Evolutionary conservation across 2,797 vertebrate genomes (phyloP), one percentile per base, ranked within the genome.

Genomic region (Pantherophis alleghaniensis): DNA sequence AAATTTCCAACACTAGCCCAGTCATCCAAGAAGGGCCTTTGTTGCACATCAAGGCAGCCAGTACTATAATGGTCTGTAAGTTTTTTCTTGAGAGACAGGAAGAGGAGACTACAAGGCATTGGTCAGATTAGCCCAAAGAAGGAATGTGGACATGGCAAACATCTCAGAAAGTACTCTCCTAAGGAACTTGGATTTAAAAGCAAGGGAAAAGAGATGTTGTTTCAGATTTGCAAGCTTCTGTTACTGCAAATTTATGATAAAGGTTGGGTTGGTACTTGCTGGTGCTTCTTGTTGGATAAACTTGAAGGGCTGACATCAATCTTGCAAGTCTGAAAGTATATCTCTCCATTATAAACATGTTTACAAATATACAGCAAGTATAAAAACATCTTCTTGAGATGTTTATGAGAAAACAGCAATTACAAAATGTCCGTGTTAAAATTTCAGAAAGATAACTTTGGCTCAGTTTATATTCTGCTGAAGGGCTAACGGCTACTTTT

Each of bases 401-500:
- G 91, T 60, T 86, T 79, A 59, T 74, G 53, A 92, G 87, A 69
- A 2, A 89, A 32, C 60, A 47, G 74, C 59, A 89, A 32, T 57
- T 93, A 89, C 5, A 91, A 42, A 53, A 83, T 89, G n/a, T 32
- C 53, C 56, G 20, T 56, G 18, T 91, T 93, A 86, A 63, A 37
- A 42, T 89, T 91, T 56, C 56, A 88, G 37, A 86, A 86, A 51
- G 51, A 89, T 86, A 90, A 42, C 28, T 18, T 74, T 86, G 37
- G 9, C 9, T 16, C 51, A 37, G 88, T 93, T 93, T 69, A 87
- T 22, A 4, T 87, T 93, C 83, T 26, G 24, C 26, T 69, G 60
- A 93, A 87, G 83, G 56, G 51, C 89, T 55, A 42, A 74, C 59
- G 56, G n/a, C n/a, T 26, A 92, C 24, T 42, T 86, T 91, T 93